Conservation (phyloP, 1,140 invertebrate species). For the Globodera rostochiensis region DNA sequence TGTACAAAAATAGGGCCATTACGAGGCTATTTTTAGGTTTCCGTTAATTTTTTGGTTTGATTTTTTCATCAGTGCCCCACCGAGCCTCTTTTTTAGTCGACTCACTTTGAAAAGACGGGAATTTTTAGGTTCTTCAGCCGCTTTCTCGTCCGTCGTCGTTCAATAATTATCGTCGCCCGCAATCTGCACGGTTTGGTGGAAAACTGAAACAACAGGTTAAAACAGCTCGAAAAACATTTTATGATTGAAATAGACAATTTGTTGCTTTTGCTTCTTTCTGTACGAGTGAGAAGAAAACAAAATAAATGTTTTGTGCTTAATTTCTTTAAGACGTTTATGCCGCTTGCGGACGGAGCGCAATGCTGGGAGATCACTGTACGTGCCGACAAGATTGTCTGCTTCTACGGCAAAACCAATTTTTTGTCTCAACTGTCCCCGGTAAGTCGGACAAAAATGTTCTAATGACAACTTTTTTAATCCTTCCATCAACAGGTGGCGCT, state of each 20-base stretch:
- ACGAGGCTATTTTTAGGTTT: not conserved
- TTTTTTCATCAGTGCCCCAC: not conserved
- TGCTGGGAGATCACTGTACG: conserved; percentile 37
- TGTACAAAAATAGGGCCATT: not conserved
- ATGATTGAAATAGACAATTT: too few relatives aligned
- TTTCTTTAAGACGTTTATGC: conserved; percentile 5
- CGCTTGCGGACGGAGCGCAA: conserved; percentile 3
- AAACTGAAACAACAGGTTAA: conserved; percentile 11
- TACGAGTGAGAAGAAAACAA: not conserved
- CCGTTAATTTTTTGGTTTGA: not conserved
- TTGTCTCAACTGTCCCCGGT: conserved; percentile 45
- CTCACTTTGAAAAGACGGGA: not conserved
- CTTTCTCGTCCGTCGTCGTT: not conserved
- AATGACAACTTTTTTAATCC: not conserved
- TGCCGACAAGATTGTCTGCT: conserved; percentile 44
- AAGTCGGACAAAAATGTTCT: conserved; percentile 21
- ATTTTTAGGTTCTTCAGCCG: not conserved
- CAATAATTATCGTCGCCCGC: not conserved
- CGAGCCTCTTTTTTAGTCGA: not conserved
- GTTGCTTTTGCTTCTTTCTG: not conserved
- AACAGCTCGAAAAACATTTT: not conserved
- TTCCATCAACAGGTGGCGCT: conserved; percentile 38
- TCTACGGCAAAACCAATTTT: conserved; percentile 44
- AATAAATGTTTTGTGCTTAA: not conserved
- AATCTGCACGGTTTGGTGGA: not conserved